Conservation (phyloP, 1,140 invertebrate species). For the Macrostomum lignano region DNA sequence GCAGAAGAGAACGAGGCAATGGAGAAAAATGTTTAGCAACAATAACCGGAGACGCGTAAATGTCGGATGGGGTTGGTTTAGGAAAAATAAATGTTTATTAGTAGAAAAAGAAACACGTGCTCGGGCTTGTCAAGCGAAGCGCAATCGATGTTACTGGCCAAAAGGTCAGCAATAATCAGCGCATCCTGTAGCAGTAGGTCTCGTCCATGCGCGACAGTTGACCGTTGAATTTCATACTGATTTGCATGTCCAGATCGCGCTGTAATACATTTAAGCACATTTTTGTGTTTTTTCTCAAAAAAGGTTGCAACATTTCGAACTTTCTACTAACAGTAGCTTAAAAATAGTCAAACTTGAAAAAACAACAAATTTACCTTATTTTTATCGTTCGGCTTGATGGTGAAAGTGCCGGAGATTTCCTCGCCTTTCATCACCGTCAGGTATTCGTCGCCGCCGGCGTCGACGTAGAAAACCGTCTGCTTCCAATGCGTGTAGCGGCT, state of each 20-base stretch:
- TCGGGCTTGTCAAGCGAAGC: too few species aligned
- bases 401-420: constrained; percentile 61
- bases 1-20: too few species aligned
- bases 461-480: constrained; percentile 93
- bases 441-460: constrained; percentile 70
- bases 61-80: too few species aligned
- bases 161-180: constrained; percentile 39
- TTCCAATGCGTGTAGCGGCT: constrained; percentile 96
- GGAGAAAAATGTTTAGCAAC: too few species aligned
- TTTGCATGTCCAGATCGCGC: constrained; percentile 75
- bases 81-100: too few species aligned
- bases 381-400: constrained; percentile 67
- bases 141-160: too few species aligned
- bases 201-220: constrained; percentile 56
- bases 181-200: constrained; percentile 76
- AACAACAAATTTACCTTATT: constrained; percentile 39
- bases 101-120: too few species aligned
- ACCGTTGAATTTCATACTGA: constrained; percentile 73
- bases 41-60: too few species aligned
- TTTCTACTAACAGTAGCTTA: too few species aligned
- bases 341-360: constrained; percentile 15
- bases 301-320: too few species aligned
- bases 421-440: constrained; percentile 74
- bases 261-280: constrained; percentile 14
- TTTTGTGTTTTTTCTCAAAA: too few species aligned